Base-by-base conservation (phyloP, 37 sponge, comb jelly and placozoan species). In the Beroe ovata region DNA sequence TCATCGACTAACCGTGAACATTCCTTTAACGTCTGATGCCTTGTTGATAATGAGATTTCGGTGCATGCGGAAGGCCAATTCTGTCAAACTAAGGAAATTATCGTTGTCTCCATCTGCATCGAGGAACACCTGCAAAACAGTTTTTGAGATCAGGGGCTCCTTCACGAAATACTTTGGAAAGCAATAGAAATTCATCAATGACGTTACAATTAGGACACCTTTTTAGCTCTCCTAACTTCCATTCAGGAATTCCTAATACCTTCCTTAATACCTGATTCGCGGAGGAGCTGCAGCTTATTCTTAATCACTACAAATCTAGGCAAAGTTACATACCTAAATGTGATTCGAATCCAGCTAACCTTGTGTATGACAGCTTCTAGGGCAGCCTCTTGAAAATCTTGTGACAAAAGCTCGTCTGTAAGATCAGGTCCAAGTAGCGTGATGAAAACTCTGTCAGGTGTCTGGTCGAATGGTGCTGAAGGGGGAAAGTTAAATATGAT, bases 391-490 rank as follows among this genome's bases (percentile, higher is more conserved):
- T 32, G 36, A 30, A 66, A 66, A 6, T 66, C 30, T 25, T 66
- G 33, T 14, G 16, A 11, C 34, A 37, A 34, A 19, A 66, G 69
- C 16, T 66, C 69, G 32, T 32, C 2, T 11, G 69, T 66, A 30
- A 66, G 69, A 2, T 66, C 35, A 33, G 32, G 14, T 25, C 69
- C 69, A 66, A 66, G 69, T 2, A 66, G 33, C 1, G 32, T 30
- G 19, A 66, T 66, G 18, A 8, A 29, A 14, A 30, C 14, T 37
- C 34, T 3, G 36, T 66, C 69, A 33, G 69, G 69, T 26, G 69
- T 66, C 36, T 66, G 36, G 1, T 66, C 32, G 16, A 66, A 66
- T 32, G 69, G 34, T 4, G 69, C 69, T 66, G 69, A 30, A 66
- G 34, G 2, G 54, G n/a, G n/a, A 47, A 11, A 47, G 11, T 47